A percentile compares a stretch with the other conserved stretches of the same genome.
phyloP scores from a whole-genome alignment of 2,888 invertebrate genomes.

The Spodoptera littoralis region DNA sequence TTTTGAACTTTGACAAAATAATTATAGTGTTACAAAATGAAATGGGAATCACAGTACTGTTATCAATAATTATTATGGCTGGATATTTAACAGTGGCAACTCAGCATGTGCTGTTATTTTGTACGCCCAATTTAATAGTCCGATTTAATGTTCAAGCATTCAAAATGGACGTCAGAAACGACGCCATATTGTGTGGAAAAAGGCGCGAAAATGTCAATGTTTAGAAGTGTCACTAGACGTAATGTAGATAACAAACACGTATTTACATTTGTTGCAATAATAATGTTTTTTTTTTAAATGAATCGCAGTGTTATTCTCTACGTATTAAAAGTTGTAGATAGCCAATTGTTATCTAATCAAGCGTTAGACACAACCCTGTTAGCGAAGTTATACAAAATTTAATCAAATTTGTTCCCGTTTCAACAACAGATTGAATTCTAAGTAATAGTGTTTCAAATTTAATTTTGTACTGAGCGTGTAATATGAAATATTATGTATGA shows the following conservation, averaged over 20 bases:
- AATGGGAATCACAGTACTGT: constrained; percentile 17
- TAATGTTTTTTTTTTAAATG: too few relatives aligned
- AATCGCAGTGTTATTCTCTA: too few relatives aligned
- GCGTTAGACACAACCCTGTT: not conserved
- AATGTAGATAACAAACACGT: not conserved
- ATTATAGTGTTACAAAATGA: constrained; percentile 10
- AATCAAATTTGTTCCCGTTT: constrained; percentile 16
- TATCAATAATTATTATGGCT: constrained; percentile 39
- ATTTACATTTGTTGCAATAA: too few relatives aligned
- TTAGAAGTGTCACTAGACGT: too few relatives aligned
- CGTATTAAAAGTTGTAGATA: too few relatives aligned
- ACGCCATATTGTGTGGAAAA: constrained; percentile 51
- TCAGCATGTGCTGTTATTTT: constrained; percentile 39
- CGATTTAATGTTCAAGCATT: constrained; percentile 61
- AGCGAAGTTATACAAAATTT: constrained; percentile 8
- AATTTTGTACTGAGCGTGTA: constrained; percentile 18
- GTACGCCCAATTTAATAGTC: constrained; percentile 55
- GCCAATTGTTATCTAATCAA: not conserved
- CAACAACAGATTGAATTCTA: constrained; percentile 29
- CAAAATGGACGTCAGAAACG: constrained; percentile 52
- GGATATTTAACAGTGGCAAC: constrained; percentile 27
- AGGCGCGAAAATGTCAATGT: constrained; percentile 5
- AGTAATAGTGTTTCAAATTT: constrained; percentile 29
- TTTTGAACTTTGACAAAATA: not conserved
- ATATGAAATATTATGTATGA: too few relatives aligned